Percentiles rank a stretch among this genome's conserved stretches.
Evolutionary conservation across 37 sponge, comb jelly and placozoan species (phyloP).

Genomic region (Ephydatia muelleri): DNA sequence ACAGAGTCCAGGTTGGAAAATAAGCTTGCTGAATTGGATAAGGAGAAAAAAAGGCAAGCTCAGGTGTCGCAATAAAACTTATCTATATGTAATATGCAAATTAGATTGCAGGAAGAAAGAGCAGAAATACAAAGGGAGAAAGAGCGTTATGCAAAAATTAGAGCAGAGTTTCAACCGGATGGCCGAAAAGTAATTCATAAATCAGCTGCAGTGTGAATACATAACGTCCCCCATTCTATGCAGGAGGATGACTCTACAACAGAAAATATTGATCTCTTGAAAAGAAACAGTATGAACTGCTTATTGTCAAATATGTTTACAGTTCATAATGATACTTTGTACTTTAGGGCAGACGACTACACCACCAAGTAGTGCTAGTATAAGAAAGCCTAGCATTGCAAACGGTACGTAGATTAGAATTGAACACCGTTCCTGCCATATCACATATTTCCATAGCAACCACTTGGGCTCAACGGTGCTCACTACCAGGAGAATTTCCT

Average conservation of each 20-base stretch:
- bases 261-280: background rate
- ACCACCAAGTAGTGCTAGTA: background rate
- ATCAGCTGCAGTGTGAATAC: background rate
- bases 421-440: background rate
- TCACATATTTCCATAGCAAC: background rate
- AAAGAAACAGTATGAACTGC: background rate
- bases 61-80: background rate
- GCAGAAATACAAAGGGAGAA: conserved; percentile 43
- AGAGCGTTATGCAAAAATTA: conserved; percentile 44
- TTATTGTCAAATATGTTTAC: background rate
- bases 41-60: conserved; percentile 46
- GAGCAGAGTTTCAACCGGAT: conserved; percentile 31
- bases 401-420: background rate
- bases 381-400: background rate
- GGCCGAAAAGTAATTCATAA: background rate
- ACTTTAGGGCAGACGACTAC: background rate
- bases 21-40: conserved; percentile 53
- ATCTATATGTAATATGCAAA: background rate
- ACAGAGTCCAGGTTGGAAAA: conserved; percentile 28
- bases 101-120: conserved; percentile 35
- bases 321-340: background rate
- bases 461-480: background rate
- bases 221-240: background rate
- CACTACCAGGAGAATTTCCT: background rate
- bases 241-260: background rate